These are phyloP conservation scores for Uropetala carovei DNA, from an alignment of 2,888 invertebrate genomes.

Conservation along the genomic window DNA sequence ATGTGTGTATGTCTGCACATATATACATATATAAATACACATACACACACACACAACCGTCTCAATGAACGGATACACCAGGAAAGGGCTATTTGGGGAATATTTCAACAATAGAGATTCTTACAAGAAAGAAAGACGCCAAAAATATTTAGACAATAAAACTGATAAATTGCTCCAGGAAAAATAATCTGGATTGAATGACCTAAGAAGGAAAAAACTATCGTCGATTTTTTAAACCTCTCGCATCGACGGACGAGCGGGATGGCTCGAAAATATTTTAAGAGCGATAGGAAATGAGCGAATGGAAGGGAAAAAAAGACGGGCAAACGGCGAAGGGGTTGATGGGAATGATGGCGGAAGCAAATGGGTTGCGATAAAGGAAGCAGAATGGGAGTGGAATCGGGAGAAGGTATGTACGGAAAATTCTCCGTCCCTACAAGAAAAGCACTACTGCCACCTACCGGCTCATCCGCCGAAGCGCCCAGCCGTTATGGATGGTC, in stretches of 20 bases:
- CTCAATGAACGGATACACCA: too few relatives aligned
- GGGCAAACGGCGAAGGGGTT: slow-evolving; percentile 25
- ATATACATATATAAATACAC: too few relatives aligned
- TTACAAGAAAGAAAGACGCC: background rate
- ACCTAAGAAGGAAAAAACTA: slow-evolving; percentile 5
- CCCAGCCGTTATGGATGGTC: slow-evolving; percentile 41
- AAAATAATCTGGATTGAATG: slow-evolving; percentile 34
- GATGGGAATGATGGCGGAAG: background rate
- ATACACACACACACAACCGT: too few relatives aligned
- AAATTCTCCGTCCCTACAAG: background rate
- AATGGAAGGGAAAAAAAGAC: background rate
- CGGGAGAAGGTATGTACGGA: background rate
- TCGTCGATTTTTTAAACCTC: slow-evolving; percentile 33
- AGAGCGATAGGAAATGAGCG: background rate
- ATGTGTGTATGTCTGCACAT: too few relatives aligned
- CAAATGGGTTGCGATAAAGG: slow-evolving; percentile 55
- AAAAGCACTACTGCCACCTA: slow-evolving; percentile 33
- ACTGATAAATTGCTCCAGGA: slow-evolving; percentile 29
- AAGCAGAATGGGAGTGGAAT: background rate
- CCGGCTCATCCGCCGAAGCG: slow-evolving; percentile 46
- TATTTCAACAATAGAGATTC: too few relatives aligned
- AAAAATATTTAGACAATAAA: slow-evolving; percentile 23
- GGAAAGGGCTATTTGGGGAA: too few relatives aligned
- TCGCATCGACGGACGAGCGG: background rate
- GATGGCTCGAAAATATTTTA: background rate